Percentiles rank a stretch among this genome's conserved stretches.
These are phyloP conservation scores for Rousettus madagascariensis DNA, from an alignment of 2,797 vertebrate genomes.

Conservation along the genomic window DNA sequence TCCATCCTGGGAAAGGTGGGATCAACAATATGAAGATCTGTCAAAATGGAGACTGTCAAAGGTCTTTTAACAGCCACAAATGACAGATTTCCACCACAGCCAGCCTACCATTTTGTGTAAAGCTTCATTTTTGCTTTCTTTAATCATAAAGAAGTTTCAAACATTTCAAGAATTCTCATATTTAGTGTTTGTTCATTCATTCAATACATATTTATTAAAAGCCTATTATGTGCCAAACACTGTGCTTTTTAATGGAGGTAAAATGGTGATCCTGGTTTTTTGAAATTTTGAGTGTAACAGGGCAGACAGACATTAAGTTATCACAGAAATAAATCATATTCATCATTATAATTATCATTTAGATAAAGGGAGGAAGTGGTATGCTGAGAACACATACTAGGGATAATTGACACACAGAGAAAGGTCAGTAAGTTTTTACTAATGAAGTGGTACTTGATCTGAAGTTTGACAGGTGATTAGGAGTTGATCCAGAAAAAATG, in stretches of 20 bases:
- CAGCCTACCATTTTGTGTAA: neutral
- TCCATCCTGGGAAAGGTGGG: neutral
- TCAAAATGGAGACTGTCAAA: neutral
- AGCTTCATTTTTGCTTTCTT: neutral
- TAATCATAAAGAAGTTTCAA: neutral
- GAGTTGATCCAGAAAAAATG: neutral
- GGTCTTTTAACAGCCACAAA: neutral
- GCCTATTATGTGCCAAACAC: neutral
- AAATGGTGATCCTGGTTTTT: neutral
- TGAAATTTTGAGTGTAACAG: neutral
- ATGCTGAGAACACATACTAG: neutral
- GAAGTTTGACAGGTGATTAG: conserved; percentile 14
- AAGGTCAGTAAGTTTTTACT: conserved; percentile 26
- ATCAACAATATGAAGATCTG: neutral
- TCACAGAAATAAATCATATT: neutral
- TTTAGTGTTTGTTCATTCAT: neutral
- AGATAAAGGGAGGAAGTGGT: neutral
- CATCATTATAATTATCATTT: neutral
- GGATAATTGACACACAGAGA: neutral
- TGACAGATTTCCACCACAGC: neutral
- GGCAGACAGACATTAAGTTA: neutral
- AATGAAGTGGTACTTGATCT: conserved; percentile 14
- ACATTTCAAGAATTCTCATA: neutral
- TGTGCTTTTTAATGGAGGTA: neutral
- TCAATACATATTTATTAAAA: neutral